Conservation (phyloP, 35 echinoderm and acorn worm genomes). For the Diadema setosum region DNA sequence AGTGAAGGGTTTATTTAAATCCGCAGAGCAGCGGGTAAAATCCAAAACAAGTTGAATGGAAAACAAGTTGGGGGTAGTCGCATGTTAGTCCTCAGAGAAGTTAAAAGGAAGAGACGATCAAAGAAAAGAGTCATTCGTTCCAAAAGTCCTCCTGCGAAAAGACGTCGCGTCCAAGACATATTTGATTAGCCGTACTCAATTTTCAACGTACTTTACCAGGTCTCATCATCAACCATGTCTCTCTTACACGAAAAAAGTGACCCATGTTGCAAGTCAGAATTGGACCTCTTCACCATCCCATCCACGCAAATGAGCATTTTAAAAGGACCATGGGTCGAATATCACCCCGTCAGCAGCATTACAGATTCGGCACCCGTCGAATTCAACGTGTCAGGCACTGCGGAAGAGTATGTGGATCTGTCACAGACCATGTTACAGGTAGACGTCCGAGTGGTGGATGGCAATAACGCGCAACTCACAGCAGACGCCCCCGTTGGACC, state of each 20-base stretch:
- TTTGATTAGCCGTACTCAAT: background rate
- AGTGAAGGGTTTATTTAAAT: conserved; percentile 25
- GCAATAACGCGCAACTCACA: background rate
- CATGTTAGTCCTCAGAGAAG: background rate
- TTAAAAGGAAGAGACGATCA: background rate
- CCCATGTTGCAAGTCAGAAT: background rate
- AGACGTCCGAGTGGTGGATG: conserved; percentile 16
- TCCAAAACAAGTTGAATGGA: background rate
- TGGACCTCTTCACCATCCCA: conserved; percentile 39
- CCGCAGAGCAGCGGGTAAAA: conserved; percentile 1
- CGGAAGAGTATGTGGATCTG: conserved; percentile 45
- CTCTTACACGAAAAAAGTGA: background rate
- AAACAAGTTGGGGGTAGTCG: background rate
- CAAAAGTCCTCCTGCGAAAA: background rate
- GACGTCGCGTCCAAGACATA: background rate
- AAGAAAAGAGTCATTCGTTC: background rate
- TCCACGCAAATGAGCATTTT: conserved; percentile 34
- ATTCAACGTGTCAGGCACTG: background rate
- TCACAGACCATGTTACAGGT: conserved; percentile 41
- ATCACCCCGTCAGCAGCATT: conserved; percentile 38
- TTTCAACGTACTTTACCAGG: background rate
- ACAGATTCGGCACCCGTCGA: conserved; percentile 35
- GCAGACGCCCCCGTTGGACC: conserved; percentile 23
- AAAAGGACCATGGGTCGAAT: too few species aligned
- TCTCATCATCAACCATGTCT: background rate